These are phyloP conservation scores for Hydrozoanthus tunicans DNA, from an alignment of 64 coral and sea anemone species.

Conservation along the genomic window DNA sequence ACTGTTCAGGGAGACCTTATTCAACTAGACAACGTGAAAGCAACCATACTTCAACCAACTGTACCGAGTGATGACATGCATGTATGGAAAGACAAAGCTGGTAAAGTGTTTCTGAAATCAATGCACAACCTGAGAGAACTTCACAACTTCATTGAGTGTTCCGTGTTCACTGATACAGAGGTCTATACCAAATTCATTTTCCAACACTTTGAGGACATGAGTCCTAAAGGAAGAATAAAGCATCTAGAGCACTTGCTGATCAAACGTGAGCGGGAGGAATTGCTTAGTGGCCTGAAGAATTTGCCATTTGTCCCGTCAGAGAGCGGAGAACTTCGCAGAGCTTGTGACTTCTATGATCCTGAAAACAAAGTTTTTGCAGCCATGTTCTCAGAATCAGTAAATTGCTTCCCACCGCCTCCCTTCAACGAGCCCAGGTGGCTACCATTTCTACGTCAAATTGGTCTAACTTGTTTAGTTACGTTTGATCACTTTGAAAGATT, in stretches of 20 bases:
- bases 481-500: slow-evolving; percentile 16
- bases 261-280: background rate
- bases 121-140: slow-evolving; percentile 4
- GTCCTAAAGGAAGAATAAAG: slow-evolving; percentile 19
- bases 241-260: slow-evolving; percentile 33
- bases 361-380: background rate
- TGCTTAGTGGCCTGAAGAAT: background rate
- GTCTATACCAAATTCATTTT: slow-evolving; percentile 65
- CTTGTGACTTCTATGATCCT: slow-evolving; percentile 46
- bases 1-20: slow-evolving; percentile 42
- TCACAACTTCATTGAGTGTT: slow-evolving; percentile 3
- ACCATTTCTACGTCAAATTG: slow-evolving; percentile 1
- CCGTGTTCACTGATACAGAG: background rate
- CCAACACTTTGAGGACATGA: slow-evolving; percentile 52
- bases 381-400: slow-evolving; percentile 14
- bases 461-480: slow-evolving; percentile 37
- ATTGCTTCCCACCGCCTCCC: slow-evolving; percentile 22
- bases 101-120: slow-evolving; percentile 53
- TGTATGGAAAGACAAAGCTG: slow-evolving; percentile 17
- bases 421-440: background rate
- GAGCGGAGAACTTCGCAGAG: slow-evolving; percentile 1
- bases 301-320: slow-evolving; percentile 26
- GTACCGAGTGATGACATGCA: slow-evolving; percentile 44
- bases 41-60: background rate
- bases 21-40: background rate